Percentiles rank a stretch among this genome's conserved stretches.
These are phyloP conservation scores for Seriola dumerili DNA, from an alignment of 2,113 vertebrate species.

Conservation along the genomic window DNA sequence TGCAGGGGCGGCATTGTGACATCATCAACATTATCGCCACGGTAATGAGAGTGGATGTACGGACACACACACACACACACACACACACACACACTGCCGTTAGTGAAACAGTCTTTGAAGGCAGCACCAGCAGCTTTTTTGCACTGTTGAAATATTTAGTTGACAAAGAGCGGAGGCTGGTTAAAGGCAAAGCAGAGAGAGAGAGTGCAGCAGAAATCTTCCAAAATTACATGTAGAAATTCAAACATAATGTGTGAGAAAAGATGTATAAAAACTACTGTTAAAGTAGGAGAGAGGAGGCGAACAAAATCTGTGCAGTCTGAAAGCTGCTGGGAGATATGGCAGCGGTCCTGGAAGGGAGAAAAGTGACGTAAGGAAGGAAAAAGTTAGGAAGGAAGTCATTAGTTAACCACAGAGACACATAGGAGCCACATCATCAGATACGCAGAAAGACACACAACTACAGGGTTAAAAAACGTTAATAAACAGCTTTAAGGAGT, in stretches of 20 bases:
- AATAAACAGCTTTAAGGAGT: not conserved
- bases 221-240: not conserved
- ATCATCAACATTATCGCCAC: conserved; percentile 51
- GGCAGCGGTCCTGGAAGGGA: not conserved
- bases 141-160: conserved; percentile 33
- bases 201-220: not conserved
- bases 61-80: not conserved
- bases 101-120: conserved; percentile 12
- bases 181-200: conserved; percentile 14
- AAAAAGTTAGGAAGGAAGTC: not conserved
- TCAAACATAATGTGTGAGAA: not conserved
- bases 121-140: conserved; percentile 29
- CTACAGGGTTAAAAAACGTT: not conserved
- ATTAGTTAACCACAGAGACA: not conserved
- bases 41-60: conserved; percentile 6
- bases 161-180: conserved; percentile 8
- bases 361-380: not conserved
- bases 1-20: conserved; percentile 74
- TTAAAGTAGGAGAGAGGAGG: conserved; percentile 53
- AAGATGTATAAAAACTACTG: not conserved
- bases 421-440: conserved; percentile 47
- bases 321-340: conserved; percentile 7
- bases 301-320: conserved; percentile 78
- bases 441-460: conserved; percentile 9
- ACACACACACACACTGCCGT: not conserved